Percentiles rank a stretch among this genome's conserved stretches.
Conservation (phyloP, 2,888 invertebrate genomes). For the Alviniconcha strummeri region DNA sequence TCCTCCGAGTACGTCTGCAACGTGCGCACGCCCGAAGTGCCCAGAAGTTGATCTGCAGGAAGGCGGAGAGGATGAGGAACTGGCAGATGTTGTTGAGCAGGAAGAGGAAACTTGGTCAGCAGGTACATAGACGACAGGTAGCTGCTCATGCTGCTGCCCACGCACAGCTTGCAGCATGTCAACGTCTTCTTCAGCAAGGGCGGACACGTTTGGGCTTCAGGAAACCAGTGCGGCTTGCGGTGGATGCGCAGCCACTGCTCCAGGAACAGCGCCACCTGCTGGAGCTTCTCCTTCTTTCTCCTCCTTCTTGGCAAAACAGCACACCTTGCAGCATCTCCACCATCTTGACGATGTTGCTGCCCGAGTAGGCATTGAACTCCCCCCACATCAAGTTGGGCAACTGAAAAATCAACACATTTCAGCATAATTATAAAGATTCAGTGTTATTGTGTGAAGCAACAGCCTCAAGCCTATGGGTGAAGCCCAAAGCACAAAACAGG, state of each 20-base stretch:
- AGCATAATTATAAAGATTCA: too few species aligned
- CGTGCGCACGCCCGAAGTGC: constrained; percentile 30
- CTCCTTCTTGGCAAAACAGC: constrained; percentile 24
- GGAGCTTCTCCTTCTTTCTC: constrained; percentile 33
- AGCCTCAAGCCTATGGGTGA: too few species aligned
- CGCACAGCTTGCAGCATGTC: constrained; percentile 38
- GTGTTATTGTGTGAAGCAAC: too few species aligned
- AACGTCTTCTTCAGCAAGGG: constrained; percentile 29
- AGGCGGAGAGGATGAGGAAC: constrained; percentile 40
- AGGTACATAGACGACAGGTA: constrained; percentile 44
- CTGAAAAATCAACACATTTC: not conserved
- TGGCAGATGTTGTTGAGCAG: constrained; percentile 38
- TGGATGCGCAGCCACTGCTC: constrained; percentile 43
- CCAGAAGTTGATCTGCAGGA: constrained; percentile 41
- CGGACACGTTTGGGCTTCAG: constrained; percentile 12
- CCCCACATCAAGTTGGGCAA: constrained; percentile 40
- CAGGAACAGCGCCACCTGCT: constrained; percentile 37
- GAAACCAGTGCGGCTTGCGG: constrained; percentile 43
- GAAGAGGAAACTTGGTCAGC: constrained; percentile 35
- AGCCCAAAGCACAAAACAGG: too few species aligned
- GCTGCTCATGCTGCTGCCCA: constrained; percentile 41
- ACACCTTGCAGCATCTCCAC: constrained; percentile 39
- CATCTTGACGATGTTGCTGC: constrained; percentile 42
- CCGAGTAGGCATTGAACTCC: constrained; percentile 39
- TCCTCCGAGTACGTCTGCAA: constrained; percentile 20